Evolutionary conservation across 2,888 invertebrate genomes (phyloP).

Genomic region (Lymantria dispar): DNA sequence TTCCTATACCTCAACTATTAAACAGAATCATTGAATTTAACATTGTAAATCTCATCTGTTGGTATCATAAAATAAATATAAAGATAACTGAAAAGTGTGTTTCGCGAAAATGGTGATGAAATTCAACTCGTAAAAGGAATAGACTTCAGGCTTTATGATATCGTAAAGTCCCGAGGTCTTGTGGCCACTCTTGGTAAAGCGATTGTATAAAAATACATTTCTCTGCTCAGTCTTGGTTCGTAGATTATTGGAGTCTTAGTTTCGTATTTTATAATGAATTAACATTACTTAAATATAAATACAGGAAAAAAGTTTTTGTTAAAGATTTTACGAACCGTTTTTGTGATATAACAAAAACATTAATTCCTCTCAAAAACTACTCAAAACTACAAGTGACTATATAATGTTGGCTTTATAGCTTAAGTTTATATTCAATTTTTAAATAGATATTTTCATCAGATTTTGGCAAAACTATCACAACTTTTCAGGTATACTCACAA

Average conservation of each 20-base stretch:
- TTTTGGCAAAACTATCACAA: too few species aligned
- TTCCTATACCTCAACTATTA: too few species aligned
- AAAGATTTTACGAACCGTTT: too few species aligned
- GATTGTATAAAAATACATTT: slow-evolving; percentile 22
- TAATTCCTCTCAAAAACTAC: too few species aligned
- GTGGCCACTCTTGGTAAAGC: slow-evolving; percentile 34
- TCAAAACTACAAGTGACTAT: too few species aligned
- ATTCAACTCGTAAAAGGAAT: slow-evolving; percentile 67
- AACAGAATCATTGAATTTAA: slow-evolving; percentile 41
- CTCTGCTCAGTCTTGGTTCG: slow-evolving; percentile 13
- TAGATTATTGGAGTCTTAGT: slow-evolving; percentile 13
- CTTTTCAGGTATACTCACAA: too few species aligned
- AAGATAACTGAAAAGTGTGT: slow-evolving; percentile 58
- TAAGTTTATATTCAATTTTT: too few species aligned
- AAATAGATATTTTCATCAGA: too few species aligned
- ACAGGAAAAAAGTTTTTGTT: too few species aligned
- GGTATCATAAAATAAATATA: slow-evolving; percentile 58
- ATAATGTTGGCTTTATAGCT: too few species aligned
- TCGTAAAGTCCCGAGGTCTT: slow-evolving; percentile 50
- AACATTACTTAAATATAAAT: background rate
- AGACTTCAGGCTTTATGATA: slow-evolving; percentile 55
- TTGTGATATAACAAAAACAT: too few species aligned
- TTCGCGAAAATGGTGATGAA: slow-evolving; percentile 60
- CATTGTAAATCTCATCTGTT: slow-evolving; percentile 58
- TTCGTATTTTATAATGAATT: background rate